Base-by-base conservation (phyloP, 2,113 vertebrate genomes). In the Hemiprocne comata region DNA sequence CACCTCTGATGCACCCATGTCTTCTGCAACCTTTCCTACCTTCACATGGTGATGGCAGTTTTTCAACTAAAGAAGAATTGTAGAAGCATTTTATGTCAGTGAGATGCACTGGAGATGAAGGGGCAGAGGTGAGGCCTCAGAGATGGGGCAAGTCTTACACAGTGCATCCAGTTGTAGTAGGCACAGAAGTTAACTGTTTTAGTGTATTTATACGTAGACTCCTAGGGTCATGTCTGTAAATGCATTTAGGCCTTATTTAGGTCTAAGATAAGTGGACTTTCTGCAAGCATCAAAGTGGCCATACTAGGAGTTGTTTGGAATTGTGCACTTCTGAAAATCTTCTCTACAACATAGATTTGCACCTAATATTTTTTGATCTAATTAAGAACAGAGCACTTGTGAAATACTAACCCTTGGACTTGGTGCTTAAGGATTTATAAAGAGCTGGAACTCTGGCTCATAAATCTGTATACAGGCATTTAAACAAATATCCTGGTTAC, bases 401-500 rank as follows among this genome's bases (percentile, higher is more conserved):
- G 80, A 60, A 94, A 90, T 94, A 92, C 44, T 95, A 70, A 51
- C 76, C 31, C 13, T 80, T 76, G 66, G 69, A 17, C 46, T 77
- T 93, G 81, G 38, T 51, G 53, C 61, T 67, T 71, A 67, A 90
- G 73, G 76, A 92, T 90, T 94, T 93, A 81, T 90, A 89, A 93
- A 93, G 83, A 93, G 66, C 38, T 95, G 60, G 76, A 92, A 79
- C 74, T 83, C 79, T 87, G 81, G 57, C 88, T 95, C 86, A 58
- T 94, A 92, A 90, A 89, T 93, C 91, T 86, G 69, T 81, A n/a
- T 82, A 92, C 53, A 94, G 29, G 91, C 93, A 86, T 80, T 96
- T 94, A 93, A 92, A 90, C 76, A 94, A 94, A 94, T 93, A 77
- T 72, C 82, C 92, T 92, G 86, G 83, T 87, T 90, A 92, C 88